These are phyloP conservation scores for Lasiurus cinereus DNA, from an alignment of 2,113 vertebrate species.

Conservation along the genomic window DNA sequence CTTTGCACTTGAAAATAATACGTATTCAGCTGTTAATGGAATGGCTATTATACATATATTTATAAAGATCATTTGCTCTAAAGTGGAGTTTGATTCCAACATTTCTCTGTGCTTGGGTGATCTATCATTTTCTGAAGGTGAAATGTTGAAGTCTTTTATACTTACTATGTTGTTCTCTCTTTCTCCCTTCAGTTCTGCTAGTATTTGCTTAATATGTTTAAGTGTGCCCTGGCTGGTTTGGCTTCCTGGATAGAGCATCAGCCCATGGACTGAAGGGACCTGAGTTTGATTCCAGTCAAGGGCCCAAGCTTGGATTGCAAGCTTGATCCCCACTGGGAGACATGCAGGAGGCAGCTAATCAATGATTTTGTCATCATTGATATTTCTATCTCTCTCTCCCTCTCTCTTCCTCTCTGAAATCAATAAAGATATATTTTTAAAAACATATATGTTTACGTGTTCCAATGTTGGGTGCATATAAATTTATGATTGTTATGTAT, in stretches of 20 bases:
- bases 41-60: background rate
- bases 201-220: background rate
- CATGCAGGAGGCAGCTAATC: too few relatives aligned
- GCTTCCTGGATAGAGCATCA: too few relatives aligned
- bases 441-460: background rate
- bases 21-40: background rate
- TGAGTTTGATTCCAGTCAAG: too few relatives aligned
- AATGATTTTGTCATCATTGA: too few relatives aligned
- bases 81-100: background rate
- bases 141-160: background rate
- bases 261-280: too few relatives aligned
- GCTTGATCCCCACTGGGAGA: too few relatives aligned
- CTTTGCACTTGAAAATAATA: background rate
- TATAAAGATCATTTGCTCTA: background rate
- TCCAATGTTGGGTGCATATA: background rate
- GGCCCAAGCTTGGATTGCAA: too few relatives aligned
- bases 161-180: background rate
- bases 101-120: background rate
- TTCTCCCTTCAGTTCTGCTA: background rate
- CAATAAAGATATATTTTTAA: too few relatives aligned
- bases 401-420: too few relatives aligned
- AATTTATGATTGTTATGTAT: background rate
- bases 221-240: background rate
- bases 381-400: too few relatives aligned
- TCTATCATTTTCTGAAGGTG: background rate